Evolutionary conservation across 1,140 invertebrate genomes (phyloP).

Genomic region (Papilio aristodemus): DNA sequence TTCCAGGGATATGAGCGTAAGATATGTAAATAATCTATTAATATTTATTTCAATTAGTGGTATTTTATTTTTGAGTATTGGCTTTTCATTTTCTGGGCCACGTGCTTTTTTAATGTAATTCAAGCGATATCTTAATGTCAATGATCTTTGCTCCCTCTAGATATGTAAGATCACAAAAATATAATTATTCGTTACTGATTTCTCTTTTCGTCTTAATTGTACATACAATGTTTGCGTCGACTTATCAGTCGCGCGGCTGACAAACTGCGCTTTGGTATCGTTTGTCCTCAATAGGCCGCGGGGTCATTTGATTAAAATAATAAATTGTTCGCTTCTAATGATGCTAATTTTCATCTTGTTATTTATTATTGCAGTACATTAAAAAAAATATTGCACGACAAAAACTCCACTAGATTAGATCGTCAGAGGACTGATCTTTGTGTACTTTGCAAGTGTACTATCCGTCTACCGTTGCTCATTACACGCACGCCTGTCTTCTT

Average conservation of each 20-base stretch:
- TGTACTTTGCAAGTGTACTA: neutral
- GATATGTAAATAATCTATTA: too few relatives aligned
- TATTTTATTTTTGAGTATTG: neutral
- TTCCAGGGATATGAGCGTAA: too few relatives aligned
- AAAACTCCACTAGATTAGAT: too few relatives aligned
- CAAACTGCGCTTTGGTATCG: slow-evolving; percentile 40
- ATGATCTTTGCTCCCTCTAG: slow-evolving; percentile 2
- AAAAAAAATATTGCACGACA: slow-evolving; percentile 34
- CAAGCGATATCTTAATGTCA: neutral
- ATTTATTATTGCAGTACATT: neutral
- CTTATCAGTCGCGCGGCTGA: slow-evolving; percentile 35
- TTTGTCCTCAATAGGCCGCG: slow-evolving; percentile 48
- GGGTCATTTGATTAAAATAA: slow-evolving; percentile 46
- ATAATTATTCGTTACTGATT: slow-evolving; percentile 17
- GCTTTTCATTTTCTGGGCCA: neutral
- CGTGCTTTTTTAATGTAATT: neutral
- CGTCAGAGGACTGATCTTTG: too few relatives aligned
- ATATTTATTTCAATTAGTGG: too few relatives aligned
- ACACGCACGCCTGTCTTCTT: too few relatives aligned
- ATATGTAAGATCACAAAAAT: neutral
- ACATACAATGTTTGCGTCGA: slow-evolving; percentile 22
- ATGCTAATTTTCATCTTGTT: neutral
- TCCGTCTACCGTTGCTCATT: too few relatives aligned
- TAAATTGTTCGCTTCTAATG: slow-evolving; percentile 27
- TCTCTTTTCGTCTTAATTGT: slow-evolving; percentile 15